Evolutionary conservation across 2,113 vertebrate genomes (phyloP), one percentile per base, ranked within the genome.

Genomic region (Galemys pyrenaicus): DNA sequence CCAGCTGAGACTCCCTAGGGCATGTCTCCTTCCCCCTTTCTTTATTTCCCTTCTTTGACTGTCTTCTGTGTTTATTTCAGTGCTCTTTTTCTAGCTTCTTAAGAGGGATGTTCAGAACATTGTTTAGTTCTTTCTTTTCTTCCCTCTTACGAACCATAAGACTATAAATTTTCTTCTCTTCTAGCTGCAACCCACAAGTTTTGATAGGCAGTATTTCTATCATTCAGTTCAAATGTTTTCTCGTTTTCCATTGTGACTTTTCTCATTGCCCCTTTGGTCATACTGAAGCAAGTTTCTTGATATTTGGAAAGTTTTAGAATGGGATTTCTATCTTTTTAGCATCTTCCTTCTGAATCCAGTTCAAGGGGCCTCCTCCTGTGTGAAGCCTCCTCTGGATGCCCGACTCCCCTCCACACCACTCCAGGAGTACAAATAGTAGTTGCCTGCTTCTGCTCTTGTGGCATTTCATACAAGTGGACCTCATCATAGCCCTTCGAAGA

Each of bases 1-100:
- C 41, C 11, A 9, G 13, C 62, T 0, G 4, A 19, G 5, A 22
- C 11, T n/a, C 83, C 41, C 64, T 44, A 20, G 30, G 49, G 10
- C 19, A 6, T 1, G 28, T 32, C 49, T 89, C 85, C 84, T 96
- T 81, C 86, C 75, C 82, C 94, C 91, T 96, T 92, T 80, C 35
- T 6, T 22, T 26, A 13, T 54, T 84, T 82, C 32, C 58, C 39
- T 81, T 95, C 68, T 71, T 86, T 49, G 24, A 87, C 62, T 91
- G 49, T 92, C 46, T 67, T 87, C 83, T 41, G 8, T 35, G 7
- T 68, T 46, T 39, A 78, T 73, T 73, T 83, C 86, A 28, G 28
- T 68, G 37, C 17, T 84, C 41, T 30, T 41, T 68, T 39, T 68
- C 65, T 58, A 30, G 46, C 26, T 83, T 65, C 51, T 74, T 60